Evolutionary conservation across 2,888 invertebrate species (phyloP), one percentile per base, ranked within the genome.

Genomic region (Lepidochrysops patricia): DNA sequence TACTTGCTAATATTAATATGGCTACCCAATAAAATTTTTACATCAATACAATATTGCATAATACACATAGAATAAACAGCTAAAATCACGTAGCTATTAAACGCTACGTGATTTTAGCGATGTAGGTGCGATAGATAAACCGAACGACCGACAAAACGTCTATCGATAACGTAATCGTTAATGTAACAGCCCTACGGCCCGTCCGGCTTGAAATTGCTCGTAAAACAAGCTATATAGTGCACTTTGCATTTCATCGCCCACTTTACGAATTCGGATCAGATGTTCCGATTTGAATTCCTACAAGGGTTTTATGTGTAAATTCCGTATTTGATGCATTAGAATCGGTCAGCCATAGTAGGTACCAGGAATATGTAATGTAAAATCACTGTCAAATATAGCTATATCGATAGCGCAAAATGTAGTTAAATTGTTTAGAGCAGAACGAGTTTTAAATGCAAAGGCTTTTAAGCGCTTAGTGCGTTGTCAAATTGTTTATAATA

Each of bases 151-250:
- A 54, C 54, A 54, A 54, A 54, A 29, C 54, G 54, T 27, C 19
- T 54, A 54, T 54, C 54, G 54, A 54, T 54, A 32, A 54, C 19
- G 29, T 32, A 29, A 54, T 54, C 54, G 54, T 54, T 54, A 54
- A 54, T 29, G 54, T 48, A 57, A 13, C 43, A 9, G 19, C 32
- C 29, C 34, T 19, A 50, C 57, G 26, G 57, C 52, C 34, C 19
- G 59, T 19, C 43, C 37, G 23, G 37, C 50, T 50, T 57, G 58
- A 60, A 56, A 58, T 60, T 52, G 63, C 58, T 63, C 57, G 60
- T 59, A 57, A 60, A 58, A 54, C 19, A 32, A 29, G 13, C 54
- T 29, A 19, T 54, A 32, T 32, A 32, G 54, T 54, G 32, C 32
- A 54, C 32, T 54, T 54, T 54, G 54, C 58, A 57, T 37, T 57